A percentile compares a stretch with the other conserved stretches of the same genome.
phyloP scores from a whole-genome alignment of 2,888 invertebrate species.

The Sturmia bella region DNA sequence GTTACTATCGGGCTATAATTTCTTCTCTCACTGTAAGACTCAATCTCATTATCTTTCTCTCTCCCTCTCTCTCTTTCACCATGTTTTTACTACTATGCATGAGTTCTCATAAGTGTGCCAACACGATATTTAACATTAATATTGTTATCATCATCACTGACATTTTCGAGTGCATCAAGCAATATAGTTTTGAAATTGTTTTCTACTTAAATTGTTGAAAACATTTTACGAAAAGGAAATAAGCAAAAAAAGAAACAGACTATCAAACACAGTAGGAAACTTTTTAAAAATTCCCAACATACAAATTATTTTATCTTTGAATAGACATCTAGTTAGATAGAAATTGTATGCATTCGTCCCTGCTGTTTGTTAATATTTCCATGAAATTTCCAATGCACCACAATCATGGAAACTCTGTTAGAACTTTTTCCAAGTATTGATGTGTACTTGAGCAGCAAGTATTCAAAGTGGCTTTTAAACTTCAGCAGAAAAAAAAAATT shows the following conservation, averaged over 20 bases:
- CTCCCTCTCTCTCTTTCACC: too few relatives aligned
- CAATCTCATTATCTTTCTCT: too few relatives aligned
- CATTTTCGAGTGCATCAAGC: conserved; percentile 20
- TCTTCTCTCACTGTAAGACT: too few relatives aligned
- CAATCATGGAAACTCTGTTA: not conserved
- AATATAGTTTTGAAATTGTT: not conserved
- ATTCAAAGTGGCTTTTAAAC: conserved; percentile 29
- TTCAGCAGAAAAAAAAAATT: too few relatives aligned
- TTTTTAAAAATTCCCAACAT: conserved; percentile 27
- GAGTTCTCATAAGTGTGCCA: too few relatives aligned
- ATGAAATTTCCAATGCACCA: not conserved
- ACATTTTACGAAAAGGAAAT: not conserved
- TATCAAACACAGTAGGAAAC: conserved; percentile 5
- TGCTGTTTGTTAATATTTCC: conserved; percentile 10
- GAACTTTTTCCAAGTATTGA: conserved; percentile 9
- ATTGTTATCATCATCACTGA: conserved; percentile 27
- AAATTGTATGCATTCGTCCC: not conserved
- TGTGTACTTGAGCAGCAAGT: conserved; percentile 1
- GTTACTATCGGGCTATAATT: too few relatives aligned
- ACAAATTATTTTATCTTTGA: not conserved
- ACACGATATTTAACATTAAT: too few relatives aligned
- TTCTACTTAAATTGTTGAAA: not conserved
- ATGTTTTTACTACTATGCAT: too few relatives aligned
- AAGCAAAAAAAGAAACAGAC: not conserved
- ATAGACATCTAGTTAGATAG: not conserved